A percentile compares a stretch with the other conserved stretches of the same genome.
Evolutionary conservation across 2,888 invertebrate genomes (phyloP).

Genomic region (Melitaea athalia): DNA sequence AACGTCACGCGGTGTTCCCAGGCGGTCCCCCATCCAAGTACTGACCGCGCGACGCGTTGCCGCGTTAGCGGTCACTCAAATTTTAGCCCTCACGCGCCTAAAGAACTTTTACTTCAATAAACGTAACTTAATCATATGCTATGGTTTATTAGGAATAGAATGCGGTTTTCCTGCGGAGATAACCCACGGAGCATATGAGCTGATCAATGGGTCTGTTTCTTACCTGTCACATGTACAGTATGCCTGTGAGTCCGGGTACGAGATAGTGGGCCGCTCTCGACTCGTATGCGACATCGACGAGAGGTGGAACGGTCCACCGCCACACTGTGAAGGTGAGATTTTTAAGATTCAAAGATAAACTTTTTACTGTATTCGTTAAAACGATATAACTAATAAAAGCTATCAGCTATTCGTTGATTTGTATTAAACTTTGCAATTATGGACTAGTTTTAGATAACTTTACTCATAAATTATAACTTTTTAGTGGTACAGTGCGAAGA

Average conservation of each 20-base stretch:
- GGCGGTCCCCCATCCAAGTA: no score
- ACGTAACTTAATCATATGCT: no score
- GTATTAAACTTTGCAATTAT: not conserved
- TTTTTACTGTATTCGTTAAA: no score
- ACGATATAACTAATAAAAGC: no score
- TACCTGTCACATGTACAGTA: constrained; percentile 94
- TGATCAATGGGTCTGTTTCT: constrained; percentile 93
- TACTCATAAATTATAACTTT: not conserved
- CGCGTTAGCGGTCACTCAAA: no score
- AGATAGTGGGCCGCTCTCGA: constrained; percentile 91
- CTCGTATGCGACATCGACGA: constrained; percentile 95
- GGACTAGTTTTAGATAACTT: not conserved
- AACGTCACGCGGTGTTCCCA: no score
- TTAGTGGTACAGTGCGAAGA: constrained; percentile 88
- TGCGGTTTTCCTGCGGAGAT: constrained; percentile 95
- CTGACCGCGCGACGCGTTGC: no score
- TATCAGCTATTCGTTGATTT: no score
- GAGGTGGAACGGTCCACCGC: constrained; percentile 96
- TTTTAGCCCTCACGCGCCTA: no score
- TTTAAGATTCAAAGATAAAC: not conserved
- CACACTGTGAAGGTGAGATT: constrained; percentile 89
- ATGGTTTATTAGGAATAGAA: constrained; percentile 86
- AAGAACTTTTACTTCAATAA: no score
- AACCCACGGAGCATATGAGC: constrained; percentile 88
- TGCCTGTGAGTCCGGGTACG: constrained; percentile 90